Evolutionary conservation across 2,888 invertebrate genomes (phyloP), one percentile per base, ranked within the genome.

Genomic region (Listrodromus nycthemerus): DNA sequence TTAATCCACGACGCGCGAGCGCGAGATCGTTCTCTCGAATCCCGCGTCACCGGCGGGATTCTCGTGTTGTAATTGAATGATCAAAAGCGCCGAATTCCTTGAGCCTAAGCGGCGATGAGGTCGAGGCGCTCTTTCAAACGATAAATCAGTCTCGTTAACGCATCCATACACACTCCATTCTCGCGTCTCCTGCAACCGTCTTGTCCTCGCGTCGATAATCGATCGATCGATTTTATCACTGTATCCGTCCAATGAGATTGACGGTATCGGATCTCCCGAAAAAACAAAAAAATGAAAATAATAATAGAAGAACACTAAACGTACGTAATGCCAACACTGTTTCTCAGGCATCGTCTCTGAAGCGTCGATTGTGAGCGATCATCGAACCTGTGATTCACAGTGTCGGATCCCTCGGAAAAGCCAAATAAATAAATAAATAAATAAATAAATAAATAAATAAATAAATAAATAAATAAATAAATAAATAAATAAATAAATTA

Each of bases 81-180:
- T 87, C 87, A 87, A 87, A 87, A 84, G 84, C 80, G 77, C 84
- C 84, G 84, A 84, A 84, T 84, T 84, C 80, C 69, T 84, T 69
- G 80, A 65, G 70, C 52, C 76, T 66, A 16, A 66, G 37, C 63
- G 55, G 73, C 55, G 50, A 21, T 16, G 70, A 52, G 76, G 61
- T n/a, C 67, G 74, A 63, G 61, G 73, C 67, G 19, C 73, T 61
- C 79, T 77, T 80, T 80, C 74, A 76, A 78, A 86, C 84, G 84
- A 86, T 87, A 87, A 86, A 87, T 82, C 85, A 80, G 83, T 77
- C 83, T 85, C 85, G 84, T 87, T 86, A 85, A 83, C 69, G 69
- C 77, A 61, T 65, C 16, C 21, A 1, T 16, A 30, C 21, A 45
- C n/a, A 21, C 27, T 48, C 33, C 52, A 1, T 27, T 33, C 52